These are phyloP conservation scores for Rotaria socialis DNA, from an alignment of 2,888 invertebrate species.

Conservation along the genomic window DNA sequence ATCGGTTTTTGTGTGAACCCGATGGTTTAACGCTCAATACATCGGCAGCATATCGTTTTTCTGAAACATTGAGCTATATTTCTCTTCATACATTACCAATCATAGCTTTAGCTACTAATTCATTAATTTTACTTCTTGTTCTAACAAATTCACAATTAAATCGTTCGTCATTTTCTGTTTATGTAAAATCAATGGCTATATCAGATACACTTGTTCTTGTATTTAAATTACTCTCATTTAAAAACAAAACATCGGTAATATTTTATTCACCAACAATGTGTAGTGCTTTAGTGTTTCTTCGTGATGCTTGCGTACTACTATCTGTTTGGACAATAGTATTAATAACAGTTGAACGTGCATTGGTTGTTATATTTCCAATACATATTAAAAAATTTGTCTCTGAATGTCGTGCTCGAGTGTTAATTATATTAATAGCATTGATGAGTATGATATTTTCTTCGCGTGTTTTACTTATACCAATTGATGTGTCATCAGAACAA, in stretches of 20 bases:
- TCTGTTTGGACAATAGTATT: constrained; percentile 10
- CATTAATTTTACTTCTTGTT: background rate
- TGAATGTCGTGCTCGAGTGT: background rate
- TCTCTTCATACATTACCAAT: background rate
- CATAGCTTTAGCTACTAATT: background rate
- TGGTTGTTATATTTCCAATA: background rate
- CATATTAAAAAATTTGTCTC: constrained; percentile 30
- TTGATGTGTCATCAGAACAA: background rate
- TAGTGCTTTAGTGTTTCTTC: background rate
- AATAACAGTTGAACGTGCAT: constrained; percentile 17
- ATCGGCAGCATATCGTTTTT: background rate
- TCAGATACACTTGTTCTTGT: constrained; percentile 27
- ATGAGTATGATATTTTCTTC: background rate
- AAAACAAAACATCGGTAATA: background rate
- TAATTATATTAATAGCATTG: background rate
- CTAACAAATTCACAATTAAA: constrained; percentile 21
- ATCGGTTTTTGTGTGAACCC: background rate
- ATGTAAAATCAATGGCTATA: constrained; percentile 7
- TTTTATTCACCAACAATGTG: background rate
- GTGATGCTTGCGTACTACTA: background rate
- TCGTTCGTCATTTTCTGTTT: constrained; percentile 35
- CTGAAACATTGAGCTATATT: background rate
- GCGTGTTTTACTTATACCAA: background rate
- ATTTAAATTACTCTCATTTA: background rate
- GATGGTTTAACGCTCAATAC: background rate